Evolutionary conservation across 1,140 invertebrate genomes (phyloP).

Genomic region (Grapholita molesta): DNA sequence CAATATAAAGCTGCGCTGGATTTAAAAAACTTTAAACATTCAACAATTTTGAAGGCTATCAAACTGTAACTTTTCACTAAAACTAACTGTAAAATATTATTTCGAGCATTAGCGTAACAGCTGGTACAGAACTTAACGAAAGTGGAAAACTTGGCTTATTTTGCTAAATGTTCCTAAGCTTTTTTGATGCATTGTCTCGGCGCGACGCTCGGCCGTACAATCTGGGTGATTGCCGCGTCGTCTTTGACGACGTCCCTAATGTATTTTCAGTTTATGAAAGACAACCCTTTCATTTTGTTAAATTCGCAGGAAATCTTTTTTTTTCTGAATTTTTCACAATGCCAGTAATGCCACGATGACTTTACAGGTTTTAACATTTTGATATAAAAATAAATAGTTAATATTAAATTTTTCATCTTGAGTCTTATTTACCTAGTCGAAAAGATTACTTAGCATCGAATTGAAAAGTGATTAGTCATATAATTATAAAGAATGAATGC

Average conservation of each 20-base stretch:
- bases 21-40: too few relatives aligned
- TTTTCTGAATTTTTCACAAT: background rate
- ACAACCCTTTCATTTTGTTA: conserved; percentile 18
- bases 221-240: conserved; percentile 18
- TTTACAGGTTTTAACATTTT: background rate
- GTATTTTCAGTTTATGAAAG: conserved; percentile 8
- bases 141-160: background rate
- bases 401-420: too few relatives aligned
- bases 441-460: background rate
- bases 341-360: too few relatives aligned
- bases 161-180: background rate
- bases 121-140: background rate
- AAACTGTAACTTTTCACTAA: background rate
- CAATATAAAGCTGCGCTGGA: too few relatives aligned
- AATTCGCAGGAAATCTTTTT: background rate
- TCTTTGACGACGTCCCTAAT: conserved; percentile 4
- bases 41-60: too few relatives aligned
- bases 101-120: background rate
- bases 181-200: background rate
- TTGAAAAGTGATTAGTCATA: background rate
- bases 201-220: conserved; percentile 10
- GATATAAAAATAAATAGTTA: background rate
- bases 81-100: background rate
- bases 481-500: background rate
- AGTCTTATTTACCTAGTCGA: background rate